Percentiles rank a stretch among this genome's conserved stretches.
Conservation (phyloP, 2,113 vertebrate genomes). For the Tetraodon nigroviridis region DNA sequence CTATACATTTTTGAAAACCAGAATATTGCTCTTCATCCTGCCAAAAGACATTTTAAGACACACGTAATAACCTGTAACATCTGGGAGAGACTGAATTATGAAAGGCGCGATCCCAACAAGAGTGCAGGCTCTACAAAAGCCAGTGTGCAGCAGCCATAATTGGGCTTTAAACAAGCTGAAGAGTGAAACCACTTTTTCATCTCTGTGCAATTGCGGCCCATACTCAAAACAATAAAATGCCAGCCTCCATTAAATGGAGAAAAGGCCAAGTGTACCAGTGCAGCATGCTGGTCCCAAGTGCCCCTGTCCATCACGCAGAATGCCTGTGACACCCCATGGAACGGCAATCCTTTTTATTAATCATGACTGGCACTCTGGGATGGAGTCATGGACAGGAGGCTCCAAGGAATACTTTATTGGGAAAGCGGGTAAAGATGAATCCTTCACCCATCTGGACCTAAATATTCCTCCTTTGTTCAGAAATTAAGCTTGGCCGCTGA, state of each 20-base stretch:
- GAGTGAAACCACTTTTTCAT: constrained; percentile 71
- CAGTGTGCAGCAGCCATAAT: constrained; percentile 73
- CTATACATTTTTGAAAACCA: background rate
- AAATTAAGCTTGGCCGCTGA: constrained; percentile 19
- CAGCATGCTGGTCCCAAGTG: constrained; percentile 57
- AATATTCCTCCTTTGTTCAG: constrained; percentile 26
- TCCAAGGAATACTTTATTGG: constrained; percentile 36
- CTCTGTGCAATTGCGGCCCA: constrained; percentile 71
- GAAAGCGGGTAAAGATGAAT: constrained; percentile 39
- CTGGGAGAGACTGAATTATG: constrained; percentile 74
- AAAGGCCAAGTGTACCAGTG: constrained; percentile 49
- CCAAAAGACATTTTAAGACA: constrained; percentile 9
- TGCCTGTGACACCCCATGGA: constrained; percentile 56
- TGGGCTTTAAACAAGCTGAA: constrained; percentile 75
- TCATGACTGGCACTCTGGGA: constrained; percentile 63
- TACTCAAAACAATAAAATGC: constrained; percentile 71
- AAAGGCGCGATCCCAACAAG: constrained; percentile 76
- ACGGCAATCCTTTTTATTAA: constrained; percentile 65
- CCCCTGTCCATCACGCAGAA: constrained; percentile 63
- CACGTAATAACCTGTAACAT: constrained; percentile 55
- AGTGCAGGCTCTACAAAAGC: constrained; percentile 69
- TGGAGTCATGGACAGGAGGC: constrained; percentile 34
- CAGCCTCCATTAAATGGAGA: constrained; percentile 68
- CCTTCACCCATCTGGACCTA: background rate
- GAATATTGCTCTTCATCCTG: background rate